Percentiles rank a stretch among this genome's conserved stretches.
Evolutionary conservation across 1,140 invertebrate species (phyloP).

Genomic region (Caenorhabditis brenneri): DNA sequence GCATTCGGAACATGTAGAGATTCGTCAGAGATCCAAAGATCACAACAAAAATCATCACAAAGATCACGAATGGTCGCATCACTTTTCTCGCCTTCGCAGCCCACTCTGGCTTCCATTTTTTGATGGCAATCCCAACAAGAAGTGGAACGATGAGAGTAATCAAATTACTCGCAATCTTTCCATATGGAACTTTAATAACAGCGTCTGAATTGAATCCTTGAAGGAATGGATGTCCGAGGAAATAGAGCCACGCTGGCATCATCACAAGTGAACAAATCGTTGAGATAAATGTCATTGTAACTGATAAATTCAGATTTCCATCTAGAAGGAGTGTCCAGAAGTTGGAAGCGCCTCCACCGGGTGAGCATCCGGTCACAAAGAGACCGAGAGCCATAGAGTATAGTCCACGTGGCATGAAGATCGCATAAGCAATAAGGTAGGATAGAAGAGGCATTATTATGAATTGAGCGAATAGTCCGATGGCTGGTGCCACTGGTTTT

Average conservation of each 20-base stretch:
- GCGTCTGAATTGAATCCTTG: constrained; percentile 72
- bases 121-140: constrained; percentile 78
- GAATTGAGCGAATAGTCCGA: constrained; percentile 85
- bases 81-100: constrained; percentile 78
- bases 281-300: constrained; percentile 89
- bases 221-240: constrained; percentile 81
- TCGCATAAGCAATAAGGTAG: constrained; percentile 78
- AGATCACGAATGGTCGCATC: constrained; percentile 83
- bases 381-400: constrained; percentile 76
- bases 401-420: constrained; percentile 73
- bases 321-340: constrained; percentile 87
- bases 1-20: constrained; percentile 86
- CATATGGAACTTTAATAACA: constrained; percentile 80
- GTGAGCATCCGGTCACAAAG: constrained; percentile 79
- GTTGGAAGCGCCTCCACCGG: constrained; percentile 82
- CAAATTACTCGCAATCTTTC: constrained; percentile 80
- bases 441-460: constrained; percentile 85
- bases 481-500: constrained; percentile 82
- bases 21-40: constrained; percentile 90
- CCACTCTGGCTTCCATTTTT: constrained; percentile 72
- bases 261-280: constrained; percentile 85
- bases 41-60: constrained; percentile 84
- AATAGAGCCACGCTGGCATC: constrained; percentile 93
- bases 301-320: constrained; percentile 86
- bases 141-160: constrained; percentile 83